phyloP scores from a whole-genome alignment of 1,140 invertebrate genomes.

The Watersipora subatra region DNA sequence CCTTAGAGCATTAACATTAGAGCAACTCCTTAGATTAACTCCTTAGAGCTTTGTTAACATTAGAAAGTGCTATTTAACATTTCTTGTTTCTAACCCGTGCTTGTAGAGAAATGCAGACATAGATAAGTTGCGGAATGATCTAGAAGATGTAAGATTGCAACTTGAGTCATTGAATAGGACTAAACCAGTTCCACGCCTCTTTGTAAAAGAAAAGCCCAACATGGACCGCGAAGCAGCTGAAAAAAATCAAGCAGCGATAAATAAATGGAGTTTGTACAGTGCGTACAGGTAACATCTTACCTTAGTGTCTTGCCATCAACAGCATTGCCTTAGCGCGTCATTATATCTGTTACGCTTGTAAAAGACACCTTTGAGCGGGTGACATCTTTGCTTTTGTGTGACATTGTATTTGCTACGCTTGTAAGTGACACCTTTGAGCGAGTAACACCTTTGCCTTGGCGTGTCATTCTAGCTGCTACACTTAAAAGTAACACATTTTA shows the following conservation, averaged over 20 bases:
- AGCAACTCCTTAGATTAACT: background rate
- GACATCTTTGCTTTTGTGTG: background rate
- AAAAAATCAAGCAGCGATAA: constrained; percentile 17
- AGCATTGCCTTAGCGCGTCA: too few species aligned
- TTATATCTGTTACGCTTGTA: too few species aligned
- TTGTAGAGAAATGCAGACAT: constrained; percentile 24
- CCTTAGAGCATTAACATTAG: background rate
- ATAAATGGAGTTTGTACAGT: constrained; percentile 27
- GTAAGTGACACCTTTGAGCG: background rate
- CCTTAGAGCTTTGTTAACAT: background rate
- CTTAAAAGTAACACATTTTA: too few species aligned
- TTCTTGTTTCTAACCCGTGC: constrained; percentile 4
- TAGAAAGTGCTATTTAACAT: background rate
- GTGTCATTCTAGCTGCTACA: too few species aligned
- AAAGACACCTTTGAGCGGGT: constrained; percentile 1
- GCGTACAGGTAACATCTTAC: constrained; percentile 23
- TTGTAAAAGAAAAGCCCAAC: constrained; percentile 20
- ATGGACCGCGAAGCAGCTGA: constrained; percentile 10
- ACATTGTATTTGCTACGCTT: background rate
- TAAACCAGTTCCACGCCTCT: constrained; percentile 14
- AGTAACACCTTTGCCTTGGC: too few species aligned
- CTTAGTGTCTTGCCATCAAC: too few species aligned
- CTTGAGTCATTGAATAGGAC: constrained; percentile 21
- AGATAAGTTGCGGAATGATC: constrained; percentile 22
- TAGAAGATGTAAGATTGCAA: constrained; percentile 18